phyloP scores from a whole-genome alignment of 2,797 vertebrate species.

The Petrocephalus sullivani region DNA sequence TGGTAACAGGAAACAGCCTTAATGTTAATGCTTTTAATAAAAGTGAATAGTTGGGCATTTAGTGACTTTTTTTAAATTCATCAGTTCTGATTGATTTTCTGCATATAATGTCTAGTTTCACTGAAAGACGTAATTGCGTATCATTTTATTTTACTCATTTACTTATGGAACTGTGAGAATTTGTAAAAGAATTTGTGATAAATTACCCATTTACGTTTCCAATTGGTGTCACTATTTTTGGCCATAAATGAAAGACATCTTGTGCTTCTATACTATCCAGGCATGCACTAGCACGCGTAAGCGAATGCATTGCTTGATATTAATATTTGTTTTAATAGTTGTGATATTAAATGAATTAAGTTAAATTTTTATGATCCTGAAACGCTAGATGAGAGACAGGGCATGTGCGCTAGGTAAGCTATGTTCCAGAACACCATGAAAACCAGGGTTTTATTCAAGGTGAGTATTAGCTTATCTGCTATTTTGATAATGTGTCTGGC shows the following conservation, averaged over 20 bases:
- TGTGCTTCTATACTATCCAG: background rate
- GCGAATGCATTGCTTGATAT: background rate
- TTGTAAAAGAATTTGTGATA: background rate
- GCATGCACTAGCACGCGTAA: background rate
- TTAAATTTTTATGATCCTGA: background rate
- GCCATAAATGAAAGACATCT: background rate
- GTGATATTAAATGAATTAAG: background rate
- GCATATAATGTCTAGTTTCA: constrained; percentile 37
- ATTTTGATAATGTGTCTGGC: background rate
- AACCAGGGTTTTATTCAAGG: too few relatives aligned
- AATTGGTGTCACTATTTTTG: background rate
- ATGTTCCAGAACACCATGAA: background rate
- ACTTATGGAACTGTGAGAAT: background rate
- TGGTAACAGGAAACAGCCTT: constrained; percentile 17
- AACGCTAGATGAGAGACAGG: too few relatives aligned
- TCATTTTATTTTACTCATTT: background rate
- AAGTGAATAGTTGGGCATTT: background rate
- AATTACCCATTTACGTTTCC: background rate
- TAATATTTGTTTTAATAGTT: background rate
- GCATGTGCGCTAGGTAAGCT: too few relatives aligned
- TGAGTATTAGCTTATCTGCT: too few relatives aligned
- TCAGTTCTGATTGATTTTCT: background rate
- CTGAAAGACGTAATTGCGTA: background rate
- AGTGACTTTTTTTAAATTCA: background rate
- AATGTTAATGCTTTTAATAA: background rate